Percentiles rank a stretch among this genome's conserved stretches.
phyloP scores from a whole-genome alignment of 1,140 invertebrate genomes.

The Ceratosolen fusciceps region DNA sequence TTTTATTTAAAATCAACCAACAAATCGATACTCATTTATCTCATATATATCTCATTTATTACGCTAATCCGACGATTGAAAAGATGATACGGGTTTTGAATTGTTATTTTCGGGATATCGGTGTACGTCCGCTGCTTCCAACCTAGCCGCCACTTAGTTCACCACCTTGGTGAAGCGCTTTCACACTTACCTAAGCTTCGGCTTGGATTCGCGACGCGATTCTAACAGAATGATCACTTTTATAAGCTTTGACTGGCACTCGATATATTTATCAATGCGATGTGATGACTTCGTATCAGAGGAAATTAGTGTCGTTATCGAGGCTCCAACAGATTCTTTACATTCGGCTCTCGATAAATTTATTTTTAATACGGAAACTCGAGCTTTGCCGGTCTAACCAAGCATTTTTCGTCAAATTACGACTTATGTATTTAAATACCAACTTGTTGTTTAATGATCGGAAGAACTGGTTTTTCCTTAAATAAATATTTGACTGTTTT shows the following conservation, averaged over 20 bases:
- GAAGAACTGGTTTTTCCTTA: too few species aligned
- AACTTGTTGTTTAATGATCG: too few species aligned
- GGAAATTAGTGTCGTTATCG: too few species aligned
- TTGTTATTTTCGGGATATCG: not conserved
- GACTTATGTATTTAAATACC: too few species aligned
- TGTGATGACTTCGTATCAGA: not conserved
- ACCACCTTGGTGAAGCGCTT: too few species aligned
- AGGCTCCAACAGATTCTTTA: too few species aligned
- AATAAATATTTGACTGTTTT: too few species aligned
- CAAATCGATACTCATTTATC: not conserved
- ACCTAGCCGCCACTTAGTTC: not conserved
- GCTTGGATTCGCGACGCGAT: not conserved
- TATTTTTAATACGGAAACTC: too few species aligned
- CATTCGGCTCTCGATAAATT: too few species aligned
- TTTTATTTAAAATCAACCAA: conserved; percentile 25
- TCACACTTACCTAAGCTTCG: not conserved
- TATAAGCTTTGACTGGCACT: not conserved
- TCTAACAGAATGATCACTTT: not conserved
- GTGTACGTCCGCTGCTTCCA: not conserved
- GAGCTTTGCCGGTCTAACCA: too few species aligned
- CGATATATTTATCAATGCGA: not conserved
- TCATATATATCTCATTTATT: conserved; percentile 1
- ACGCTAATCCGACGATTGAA: conserved; percentile 27
- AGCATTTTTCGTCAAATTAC: too few species aligned
- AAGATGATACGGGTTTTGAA: conserved; percentile 7